Conservation (phyloP, 2,797 vertebrate species). For the Catharus ustulatus region DNA sequence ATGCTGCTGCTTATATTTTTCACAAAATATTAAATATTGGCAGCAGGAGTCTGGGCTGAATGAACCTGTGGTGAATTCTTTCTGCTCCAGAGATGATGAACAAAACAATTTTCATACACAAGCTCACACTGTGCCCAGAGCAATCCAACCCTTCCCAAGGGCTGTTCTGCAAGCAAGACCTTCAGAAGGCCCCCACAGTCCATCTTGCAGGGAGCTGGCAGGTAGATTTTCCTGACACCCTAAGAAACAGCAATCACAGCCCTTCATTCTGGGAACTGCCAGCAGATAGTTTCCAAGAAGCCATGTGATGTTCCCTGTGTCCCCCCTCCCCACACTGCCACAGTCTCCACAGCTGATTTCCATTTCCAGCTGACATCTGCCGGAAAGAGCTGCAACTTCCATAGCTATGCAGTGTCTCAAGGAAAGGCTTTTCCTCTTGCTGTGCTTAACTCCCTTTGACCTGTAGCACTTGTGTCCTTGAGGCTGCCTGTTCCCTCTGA, state of each 20-base stretch:
- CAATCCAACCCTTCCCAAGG: not conserved
- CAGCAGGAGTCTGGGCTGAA: not conserved
- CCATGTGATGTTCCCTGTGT: not conserved
- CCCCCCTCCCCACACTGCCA: not conserved
- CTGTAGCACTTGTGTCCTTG: not conserved
- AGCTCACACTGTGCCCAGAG: not conserved
- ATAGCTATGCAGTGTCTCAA: not conserved
- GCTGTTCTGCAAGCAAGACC: not conserved
- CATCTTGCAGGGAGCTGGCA: not conserved
- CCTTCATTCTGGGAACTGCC: slow-evolving; percentile 22
- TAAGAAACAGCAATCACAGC: not conserved
- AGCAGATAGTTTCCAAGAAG: not conserved
- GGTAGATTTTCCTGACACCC: not conserved
- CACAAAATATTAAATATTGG: not conserved
- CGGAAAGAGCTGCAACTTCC: not conserved
- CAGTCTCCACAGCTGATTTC: slow-evolving; percentile 35
- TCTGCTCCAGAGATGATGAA: not conserved
- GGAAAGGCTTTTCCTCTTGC: not conserved
- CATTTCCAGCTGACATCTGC: slow-evolving; percentile 43
- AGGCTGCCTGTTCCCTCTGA: not conserved
- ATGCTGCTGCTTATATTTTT: not conserved
- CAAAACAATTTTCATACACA: not conserved
- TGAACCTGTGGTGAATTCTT: not conserved
- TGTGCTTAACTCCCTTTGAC: not conserved
- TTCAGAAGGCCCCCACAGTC: not conserved